These are phyloP conservation scores for Streptopelia turtur DNA, from an alignment of 2,797 vertebrate species.

Conservation along the genomic window DNA sequence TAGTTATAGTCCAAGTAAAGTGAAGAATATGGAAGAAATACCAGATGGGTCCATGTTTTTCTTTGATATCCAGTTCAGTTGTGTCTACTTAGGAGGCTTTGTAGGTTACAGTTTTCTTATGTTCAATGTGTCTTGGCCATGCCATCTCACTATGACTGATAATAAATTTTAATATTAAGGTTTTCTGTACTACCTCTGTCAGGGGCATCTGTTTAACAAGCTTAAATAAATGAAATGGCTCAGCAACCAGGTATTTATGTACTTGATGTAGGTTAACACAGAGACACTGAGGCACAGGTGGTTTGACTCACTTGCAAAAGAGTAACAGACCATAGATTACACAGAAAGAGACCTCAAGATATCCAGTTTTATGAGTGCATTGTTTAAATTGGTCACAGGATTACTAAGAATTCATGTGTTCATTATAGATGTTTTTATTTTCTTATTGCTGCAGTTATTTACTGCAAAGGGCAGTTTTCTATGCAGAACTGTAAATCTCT, in stretches of 20 bases:
- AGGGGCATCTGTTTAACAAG: neutral
- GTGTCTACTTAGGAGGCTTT: neutral
- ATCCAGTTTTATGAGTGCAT: neutral
- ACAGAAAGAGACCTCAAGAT: neutral
- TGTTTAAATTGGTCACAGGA: neutral
- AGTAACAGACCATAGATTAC: neutral
- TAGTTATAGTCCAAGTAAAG: neutral
- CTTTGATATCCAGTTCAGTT: neutral
- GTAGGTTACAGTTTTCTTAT: neutral
- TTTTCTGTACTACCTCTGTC: neutral
- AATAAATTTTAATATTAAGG: neutral
- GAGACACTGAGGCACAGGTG: neutral
- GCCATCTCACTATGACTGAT: neutral
- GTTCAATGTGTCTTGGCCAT: neutral
- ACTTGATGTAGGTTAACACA: neutral
- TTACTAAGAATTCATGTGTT: neutral
- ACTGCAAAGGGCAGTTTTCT: conserved; percentile 9
- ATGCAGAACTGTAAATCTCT: neutral
- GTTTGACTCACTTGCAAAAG: neutral
- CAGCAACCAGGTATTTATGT: neutral
- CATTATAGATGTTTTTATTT: conserved; percentile 33
- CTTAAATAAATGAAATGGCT: neutral
- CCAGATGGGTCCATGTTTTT: neutral
- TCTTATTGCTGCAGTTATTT: neutral
- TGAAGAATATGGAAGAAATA: neutral